phyloP scores from a whole-genome alignment of 2,888 invertebrate species.

The Amphipoea oculea region DNA sequence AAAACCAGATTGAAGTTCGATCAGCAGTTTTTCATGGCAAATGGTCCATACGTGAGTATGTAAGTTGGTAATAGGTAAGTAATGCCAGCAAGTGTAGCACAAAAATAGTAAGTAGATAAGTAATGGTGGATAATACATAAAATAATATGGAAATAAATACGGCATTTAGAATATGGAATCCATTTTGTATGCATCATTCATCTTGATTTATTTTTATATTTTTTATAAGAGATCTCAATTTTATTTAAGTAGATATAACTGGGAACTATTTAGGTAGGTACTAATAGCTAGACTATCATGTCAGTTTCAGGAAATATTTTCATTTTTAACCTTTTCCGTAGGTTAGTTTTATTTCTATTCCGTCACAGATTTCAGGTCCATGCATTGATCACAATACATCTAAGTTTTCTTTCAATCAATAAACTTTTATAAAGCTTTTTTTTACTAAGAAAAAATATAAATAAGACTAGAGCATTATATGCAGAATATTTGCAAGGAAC shows the following conservation, averaged over 20 bases:
- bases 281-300: conserved; percentile 2
- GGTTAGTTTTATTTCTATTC: conserved; percentile 7
- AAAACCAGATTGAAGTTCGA: neutral
- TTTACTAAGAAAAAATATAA: conserved; percentile 19
- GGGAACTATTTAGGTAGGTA: conserved; percentile 18
- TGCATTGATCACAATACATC: conserved; percentile 3
- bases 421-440: conserved; percentile 30
- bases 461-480: conserved; percentile 47
- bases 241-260: conserved; percentile 1
- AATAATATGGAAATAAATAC: conserved; percentile 13
- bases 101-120: neutral
- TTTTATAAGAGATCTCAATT: conserved; percentile 7
- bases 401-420: conserved; percentile 4
- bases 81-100: neutral
- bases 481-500: conserved; percentile 46
- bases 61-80: neutral
- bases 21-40: too few species aligned
- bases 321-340: neutral
- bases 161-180: conserved; percentile 1
- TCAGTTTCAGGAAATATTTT: conserved; percentile 7
- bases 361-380: conserved; percentile 13
- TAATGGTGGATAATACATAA: neutral
- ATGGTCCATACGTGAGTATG: neutral
- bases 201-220: conserved; percentile 3
- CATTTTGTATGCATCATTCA: conserved; percentile 1